phyloP scores from a whole-genome alignment of 2,888 invertebrate species.

The Drosophila fungiperda region DNA sequence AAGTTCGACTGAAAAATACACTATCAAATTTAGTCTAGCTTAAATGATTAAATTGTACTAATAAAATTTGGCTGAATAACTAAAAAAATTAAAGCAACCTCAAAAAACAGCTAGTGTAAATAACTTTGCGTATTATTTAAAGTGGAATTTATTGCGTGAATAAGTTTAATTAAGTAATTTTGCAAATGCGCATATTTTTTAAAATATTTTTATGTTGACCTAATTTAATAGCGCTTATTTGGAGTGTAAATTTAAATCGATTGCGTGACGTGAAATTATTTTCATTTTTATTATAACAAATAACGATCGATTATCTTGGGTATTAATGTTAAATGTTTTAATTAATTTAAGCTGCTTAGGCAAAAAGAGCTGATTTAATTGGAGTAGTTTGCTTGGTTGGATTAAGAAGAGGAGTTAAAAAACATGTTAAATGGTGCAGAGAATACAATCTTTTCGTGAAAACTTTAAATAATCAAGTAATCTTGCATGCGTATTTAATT shows the following conservation, averaged over 20 bases:
- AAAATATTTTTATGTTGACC: background rate
- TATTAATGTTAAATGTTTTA: background rate
- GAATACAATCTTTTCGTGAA: background rate
- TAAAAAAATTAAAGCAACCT: background rate
- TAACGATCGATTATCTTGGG: background rate
- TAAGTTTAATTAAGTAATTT: background rate
- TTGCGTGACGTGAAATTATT: background rate
- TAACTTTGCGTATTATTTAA: background rate
- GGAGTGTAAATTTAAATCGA: background rate
- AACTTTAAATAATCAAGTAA: background rate
- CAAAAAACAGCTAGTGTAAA: background rate
- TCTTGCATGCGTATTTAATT: background rate
- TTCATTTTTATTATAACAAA: slow-evolving; percentile 4
- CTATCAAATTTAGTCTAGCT: background rate
- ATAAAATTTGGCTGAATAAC: background rate
- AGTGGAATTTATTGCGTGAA: background rate
- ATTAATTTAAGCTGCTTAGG: background rate
- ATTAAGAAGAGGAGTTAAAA: background rate
- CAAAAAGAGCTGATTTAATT: background rate
- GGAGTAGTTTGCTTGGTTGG: background rate
- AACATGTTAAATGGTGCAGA: background rate
- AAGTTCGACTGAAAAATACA: background rate
- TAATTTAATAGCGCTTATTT: background rate
- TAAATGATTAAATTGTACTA: background rate
- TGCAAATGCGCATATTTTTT: background rate